A percentile compares a stretch with the other conserved stretches of the same genome.
phyloP scores from a whole-genome alignment of 1,140 invertebrate genomes.

The Anoplolepis gracilipes region DNA sequence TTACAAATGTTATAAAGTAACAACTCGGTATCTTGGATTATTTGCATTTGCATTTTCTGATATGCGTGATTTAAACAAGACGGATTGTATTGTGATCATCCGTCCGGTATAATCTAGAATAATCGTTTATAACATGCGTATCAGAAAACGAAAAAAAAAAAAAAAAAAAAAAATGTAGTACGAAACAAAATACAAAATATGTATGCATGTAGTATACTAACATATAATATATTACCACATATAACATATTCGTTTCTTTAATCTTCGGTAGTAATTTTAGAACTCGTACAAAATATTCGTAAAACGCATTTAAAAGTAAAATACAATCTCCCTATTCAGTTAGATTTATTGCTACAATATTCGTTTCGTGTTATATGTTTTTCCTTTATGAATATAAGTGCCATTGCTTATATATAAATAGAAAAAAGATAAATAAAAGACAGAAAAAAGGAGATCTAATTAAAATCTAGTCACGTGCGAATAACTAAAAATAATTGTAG shows the following conservation, averaged over 20 bases:
- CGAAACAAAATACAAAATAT: too few species aligned
- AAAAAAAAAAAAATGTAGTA: not conserved
- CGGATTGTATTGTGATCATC: not conserved
- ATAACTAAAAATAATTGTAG: not conserved
- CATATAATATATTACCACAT: slow-evolving; percentile 65
- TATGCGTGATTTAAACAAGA: slow-evolving; percentile 1
- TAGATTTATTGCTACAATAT: slow-evolving; percentile 11
- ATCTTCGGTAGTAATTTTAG: not conserved
- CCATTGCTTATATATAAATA: not conserved
- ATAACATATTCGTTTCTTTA: slow-evolving; percentile 39
- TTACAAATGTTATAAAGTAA: slow-evolving; percentile 19
- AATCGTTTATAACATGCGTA: not conserved
- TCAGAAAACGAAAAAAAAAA: not conserved
- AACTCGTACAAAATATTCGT: not conserved
- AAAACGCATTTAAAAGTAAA: slow-evolving; percentile 26
- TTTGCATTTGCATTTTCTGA: slow-evolving; percentile 37
- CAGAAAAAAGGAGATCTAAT: not conserved
- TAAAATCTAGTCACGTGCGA: slow-evolving; percentile 28
- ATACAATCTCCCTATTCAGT: not conserved
- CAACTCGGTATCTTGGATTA: not conserved
- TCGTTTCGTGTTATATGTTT: not conserved
- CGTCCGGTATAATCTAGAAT: not conserved
- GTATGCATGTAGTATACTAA: not conserved
- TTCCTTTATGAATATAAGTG: not conserved
- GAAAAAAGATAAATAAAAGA: not conserved